A percentile compares a stretch with the other conserved stretches of the same genome.
These are phyloP conservation scores for Brachionus plicatilis DNA, from an alignment of 1,140 invertebrate species.

Conservation along the genomic window DNA sequence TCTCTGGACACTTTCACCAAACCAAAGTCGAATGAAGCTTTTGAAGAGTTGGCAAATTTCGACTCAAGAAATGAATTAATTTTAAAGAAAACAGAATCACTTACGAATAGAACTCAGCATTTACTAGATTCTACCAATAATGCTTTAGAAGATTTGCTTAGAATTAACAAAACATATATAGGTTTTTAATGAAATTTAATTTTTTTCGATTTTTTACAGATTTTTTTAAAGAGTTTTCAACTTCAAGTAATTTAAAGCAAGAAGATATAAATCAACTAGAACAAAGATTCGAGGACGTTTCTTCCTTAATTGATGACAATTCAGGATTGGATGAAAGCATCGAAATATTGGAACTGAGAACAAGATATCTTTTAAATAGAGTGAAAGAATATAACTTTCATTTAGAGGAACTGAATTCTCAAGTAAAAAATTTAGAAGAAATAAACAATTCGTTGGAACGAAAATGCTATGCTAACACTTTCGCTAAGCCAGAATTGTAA, in stretches of 20 bases:
- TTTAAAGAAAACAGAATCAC: not conserved
- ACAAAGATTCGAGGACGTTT: not conserved
- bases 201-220: not conserved
- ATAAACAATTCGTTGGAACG: conserved; percentile 30
- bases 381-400: not conserved
- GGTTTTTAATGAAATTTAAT: not conserved
- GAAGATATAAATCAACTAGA: conserved; percentile 3
- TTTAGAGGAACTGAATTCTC: not conserved
- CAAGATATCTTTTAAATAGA: conserved; percentile 6
- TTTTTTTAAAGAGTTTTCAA: not conserved
- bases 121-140: conserved; percentile 17
- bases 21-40: not conserved
- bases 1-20: not conserved
- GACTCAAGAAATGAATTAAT: not conserved
- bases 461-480: conserved; percentile 37
- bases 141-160: not conserved
- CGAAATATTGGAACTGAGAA: not conserved
- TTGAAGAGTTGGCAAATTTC: not conserved
- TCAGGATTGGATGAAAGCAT: conserved; percentile 3
- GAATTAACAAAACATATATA: not conserved
- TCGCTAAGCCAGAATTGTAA: conserved; percentile 35
- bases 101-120: conserved; percentile 15
- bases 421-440: conserved; percentile 33
- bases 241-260: not conserved
- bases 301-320: not conserved